Base-by-base conservation (phyloP, 2,113 vertebrate genomes). In the Dermatemys mawii region DNA sequence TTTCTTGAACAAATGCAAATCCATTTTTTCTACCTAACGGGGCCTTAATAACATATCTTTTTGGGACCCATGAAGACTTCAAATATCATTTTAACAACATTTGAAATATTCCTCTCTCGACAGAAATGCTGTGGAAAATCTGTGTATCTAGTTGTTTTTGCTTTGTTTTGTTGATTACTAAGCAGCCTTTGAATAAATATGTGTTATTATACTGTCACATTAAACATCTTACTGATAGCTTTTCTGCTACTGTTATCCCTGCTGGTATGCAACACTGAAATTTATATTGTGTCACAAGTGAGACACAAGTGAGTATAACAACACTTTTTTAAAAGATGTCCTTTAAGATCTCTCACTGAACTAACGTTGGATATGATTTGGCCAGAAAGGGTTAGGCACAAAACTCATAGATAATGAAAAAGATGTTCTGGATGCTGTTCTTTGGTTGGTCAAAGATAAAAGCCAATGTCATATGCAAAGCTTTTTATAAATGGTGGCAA, bases 371-470 rank as follows among this genome's bases (percentile, higher is more conserved):
- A 92, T 78, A 80, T 78, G 55, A 90, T 87, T 93, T 81, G 55
- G 67, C 76, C 57, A 88, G 89, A 92, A 87, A 90, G 21, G 44
- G 55, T 27, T 29, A 81, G 79, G 53, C 29, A 82, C 83, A 84
- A 54, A 83, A 81, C 44, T 86, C 81, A 44, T 81, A 78, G 78
- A 81, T 12, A 63, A 49, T 86, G 35, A 46, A 35, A 67, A 78
- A 63, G 50, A 26, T 46, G 87, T 46, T 82, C 85, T 87, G 94
- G 92, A 93, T 87, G 86, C 86, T 87, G 76, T 93, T 60, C 51
- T 89, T 84, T 90, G 83, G 53, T 88, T 78, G 87, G 80, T 84
- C 87, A 87, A 89, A 93, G 86, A 78, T n/a, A 81, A 79, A 93
- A 87, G 50, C 48, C 35, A 78, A n/a, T 87, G 81, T 57, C 88